Base-by-base conservation (phyloP, 1,140 invertebrate species). In the Zaprionus nigranus region DNA sequence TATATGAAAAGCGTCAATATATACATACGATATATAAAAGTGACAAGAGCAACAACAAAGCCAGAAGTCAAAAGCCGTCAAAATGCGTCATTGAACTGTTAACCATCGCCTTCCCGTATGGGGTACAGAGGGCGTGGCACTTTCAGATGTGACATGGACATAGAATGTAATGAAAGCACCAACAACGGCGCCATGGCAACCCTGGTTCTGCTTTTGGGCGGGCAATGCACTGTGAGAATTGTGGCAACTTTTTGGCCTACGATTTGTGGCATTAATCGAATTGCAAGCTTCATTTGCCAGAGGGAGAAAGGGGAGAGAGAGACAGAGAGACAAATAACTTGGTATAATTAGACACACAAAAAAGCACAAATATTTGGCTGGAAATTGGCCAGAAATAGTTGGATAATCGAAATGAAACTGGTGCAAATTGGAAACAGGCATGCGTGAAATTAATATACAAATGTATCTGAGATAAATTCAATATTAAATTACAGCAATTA, bases 61-160 rank as follows among this genome's bases (percentile, higher is more conserved):
- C 70, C 56, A 78, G 68, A 73, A 88, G 83, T 83, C 84, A 87
- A 87, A 87, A 78, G 80, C 80, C 84, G 62, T 87, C 84, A 88
- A 76, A 87, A 81, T 70, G 75, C 83, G 76, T 80, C 78, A 81
- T 67, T 78, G 68, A 72, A 70, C 61, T 53, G 63, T 77, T 26
- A 61, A 62, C 62, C 69, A 66, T 46, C 43, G 56, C 26, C 59
- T 26, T 59, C 24, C 49, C 57, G 46, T n/a, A 3, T 46, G 28
- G 7, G 3, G 11, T 13, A n/a, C 2, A 38, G 43, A 4, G 63
- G 4, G 34, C 6, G 12, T 43, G 40, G 56, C 70, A 65, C 24
- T 36, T 60, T 26, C 54, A 65, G 56, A 65, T 66, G 51, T 38
- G 34, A 62, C 59, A 54, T 9, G 36, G 12, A 46, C 54, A 51